A percentile compares a stretch with the other conserved stretches of the same genome.
phyloP scores from a whole-genome alignment of 2,888 invertebrate genomes.

The Trisateles emortualis region DNA sequence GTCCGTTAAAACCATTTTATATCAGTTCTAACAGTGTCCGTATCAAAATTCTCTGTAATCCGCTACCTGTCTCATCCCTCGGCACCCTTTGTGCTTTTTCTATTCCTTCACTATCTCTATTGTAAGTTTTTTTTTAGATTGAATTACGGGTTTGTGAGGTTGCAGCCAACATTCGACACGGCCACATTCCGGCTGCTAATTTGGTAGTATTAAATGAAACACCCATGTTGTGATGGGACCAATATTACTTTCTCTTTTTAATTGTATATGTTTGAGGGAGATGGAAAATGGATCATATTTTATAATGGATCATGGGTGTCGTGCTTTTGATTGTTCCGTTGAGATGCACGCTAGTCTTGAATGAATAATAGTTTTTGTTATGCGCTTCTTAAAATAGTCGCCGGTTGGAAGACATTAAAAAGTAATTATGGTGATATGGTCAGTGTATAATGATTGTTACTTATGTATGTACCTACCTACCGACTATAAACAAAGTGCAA shows the following conservation, averaged over 20 bases:
- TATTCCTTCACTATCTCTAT: slow-evolving; percentile 58
- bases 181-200: slow-evolving; percentile 82
- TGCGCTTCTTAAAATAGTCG: slow-evolving; percentile 4
- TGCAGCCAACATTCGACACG: slow-evolving; percentile 79
- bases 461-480: neutral
- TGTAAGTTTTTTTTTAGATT: slow-evolving; percentile 76
- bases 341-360: slow-evolving; percentile 28
- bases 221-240: slow-evolving; percentile 46
- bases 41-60: slow-evolving; percentile 59
- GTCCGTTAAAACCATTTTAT: slow-evolving; percentile 42
- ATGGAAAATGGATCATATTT: slow-evolving; percentile 43
- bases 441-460: neutral
- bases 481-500: too few species aligned
- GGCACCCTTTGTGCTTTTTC: slow-evolving; percentile 72
- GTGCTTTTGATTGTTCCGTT: slow-evolving; percentile 42
- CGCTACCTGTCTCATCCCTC: slow-evolving; percentile 83
- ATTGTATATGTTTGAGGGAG: slow-evolving; percentile 26
- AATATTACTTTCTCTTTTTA: slow-evolving; percentile 28
- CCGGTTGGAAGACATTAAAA: slow-evolving; percentile 11
- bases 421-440: slow-evolving; percentile 7
- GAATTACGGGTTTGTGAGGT: slow-evolving; percentile 80
- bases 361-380: slow-evolving; percentile 31
- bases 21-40: slow-evolving; percentile 37
- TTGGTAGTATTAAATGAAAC: slow-evolving; percentile 66
- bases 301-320: slow-evolving; percentile 39